Base-by-base conservation (phyloP, 2,797 vertebrate genomes). In the Syndactyla subalaris region DNA sequence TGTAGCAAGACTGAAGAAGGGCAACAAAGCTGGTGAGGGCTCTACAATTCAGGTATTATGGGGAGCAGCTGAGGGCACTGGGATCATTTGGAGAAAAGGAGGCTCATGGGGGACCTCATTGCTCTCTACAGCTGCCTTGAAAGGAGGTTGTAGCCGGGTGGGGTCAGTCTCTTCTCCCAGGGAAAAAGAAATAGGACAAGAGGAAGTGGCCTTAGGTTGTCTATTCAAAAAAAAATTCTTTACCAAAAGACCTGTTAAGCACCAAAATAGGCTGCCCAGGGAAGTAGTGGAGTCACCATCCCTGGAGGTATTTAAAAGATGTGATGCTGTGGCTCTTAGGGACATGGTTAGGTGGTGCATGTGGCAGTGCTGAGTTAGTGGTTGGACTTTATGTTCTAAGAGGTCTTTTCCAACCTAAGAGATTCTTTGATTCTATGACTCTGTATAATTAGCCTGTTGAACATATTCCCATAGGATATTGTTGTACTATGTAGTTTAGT, bases 381-480 rank as follows among this genome's bases (percentile, higher is more conserved):
- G 34, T 21, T 12, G 3, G 61, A 78, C 13, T 46, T 77, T 3
- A 39, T 54, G 46, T 78, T 77, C 66, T 41, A 14, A 72, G 54
- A 81, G 52, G 52, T 73, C 67, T 66, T 61, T 84, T 59, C 52
- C 34, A 72, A 20, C 66, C 39, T 17, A 24, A 66, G 22, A 9
- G 34, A 48, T 41, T 41, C 67, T 43, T 54, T 59, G 80, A 18
- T 41, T 59, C 59, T 17, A 6, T 54, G 39, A 12, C 34, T 74
- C 34, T 36, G 7, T 76, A 66, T 92, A 95, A 96, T 96, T 88
- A 93, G 26, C 13, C 55, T 10, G 30, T 46, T 89, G 57, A 93
- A 79, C 49, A 57, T 20, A 57, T 55, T 94, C 63, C 83, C 77
- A 95, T n/a, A 57, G 87, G 91, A 91, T 86, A 95, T 65, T 54